phyloP scores from a whole-genome alignment of 2,888 invertebrate genomes.

The Cyrtodaria siliqua region DNA sequence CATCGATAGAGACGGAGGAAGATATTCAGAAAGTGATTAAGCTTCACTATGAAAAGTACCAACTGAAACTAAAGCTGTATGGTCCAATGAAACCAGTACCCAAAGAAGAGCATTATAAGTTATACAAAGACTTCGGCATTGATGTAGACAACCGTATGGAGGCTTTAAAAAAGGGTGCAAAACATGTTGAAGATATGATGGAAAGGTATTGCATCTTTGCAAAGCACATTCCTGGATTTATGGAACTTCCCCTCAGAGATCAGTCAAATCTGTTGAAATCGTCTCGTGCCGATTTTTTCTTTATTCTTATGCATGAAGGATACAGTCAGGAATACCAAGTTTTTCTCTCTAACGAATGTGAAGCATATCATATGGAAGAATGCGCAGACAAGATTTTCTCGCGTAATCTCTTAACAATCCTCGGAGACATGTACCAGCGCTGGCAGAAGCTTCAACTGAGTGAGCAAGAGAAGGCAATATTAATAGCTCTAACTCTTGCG shows the following conservation, averaged over 20 bases:
- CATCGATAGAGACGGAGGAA: conserved; percentile 33
- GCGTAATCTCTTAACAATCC: conserved; percentile 4
- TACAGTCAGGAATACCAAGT: conserved; percentile 38
- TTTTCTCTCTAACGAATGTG: conserved; percentile 29
- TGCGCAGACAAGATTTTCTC: conserved; percentile 46
- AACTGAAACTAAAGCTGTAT: conserved; percentile 39
- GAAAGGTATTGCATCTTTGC: conserved; percentile 58
- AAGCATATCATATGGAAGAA: conserved; percentile 48
- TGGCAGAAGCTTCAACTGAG: conserved; percentile 48
- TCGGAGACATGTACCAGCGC: conserved; percentile 24
- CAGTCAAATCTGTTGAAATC: conserved; percentile 54
- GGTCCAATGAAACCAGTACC: conserved; percentile 51
- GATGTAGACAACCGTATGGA: conserved; percentile 56
- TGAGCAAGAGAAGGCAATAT: conserved; percentile 45
- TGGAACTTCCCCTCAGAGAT: conserved; percentile 42
- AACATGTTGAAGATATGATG: conserved; percentile 33
- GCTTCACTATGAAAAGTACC: conserved; percentile 45
- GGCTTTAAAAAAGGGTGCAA: conserved; percentile 30
- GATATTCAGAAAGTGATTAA: conserved; percentile 31
- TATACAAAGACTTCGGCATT: conserved; percentile 51
- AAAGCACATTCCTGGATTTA: conserved; percentile 55
- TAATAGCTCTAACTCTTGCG: conserved; percentile 38
- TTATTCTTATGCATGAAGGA: conserved; percentile 47
- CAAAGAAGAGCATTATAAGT: conserved; percentile 48
- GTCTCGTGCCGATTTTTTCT: conserved; percentile 49